phyloP scores from a whole-genome alignment of 2,888 invertebrate genomes.

The Clusia tigrina region DNA sequence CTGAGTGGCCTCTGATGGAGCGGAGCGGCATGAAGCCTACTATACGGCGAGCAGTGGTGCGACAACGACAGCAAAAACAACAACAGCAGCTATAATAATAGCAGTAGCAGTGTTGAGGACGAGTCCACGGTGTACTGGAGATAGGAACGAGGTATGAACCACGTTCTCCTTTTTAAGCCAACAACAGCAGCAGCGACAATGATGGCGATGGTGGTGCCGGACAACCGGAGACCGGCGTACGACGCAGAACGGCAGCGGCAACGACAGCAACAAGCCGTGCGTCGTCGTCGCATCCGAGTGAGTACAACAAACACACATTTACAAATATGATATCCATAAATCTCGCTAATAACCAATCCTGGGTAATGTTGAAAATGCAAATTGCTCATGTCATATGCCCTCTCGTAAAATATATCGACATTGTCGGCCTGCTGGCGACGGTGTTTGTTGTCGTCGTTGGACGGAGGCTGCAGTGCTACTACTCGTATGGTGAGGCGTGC shows the following conservation, averaged over 20 bases:
- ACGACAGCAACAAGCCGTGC: not conserved
- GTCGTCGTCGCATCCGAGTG: slow-evolving; percentile 14
- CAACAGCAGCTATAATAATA: slow-evolving; percentile 9
- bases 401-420: slow-evolving; percentile 41
- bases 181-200: not conserved
- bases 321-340: slow-evolving; percentile 63
- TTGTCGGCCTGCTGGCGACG: not conserved
- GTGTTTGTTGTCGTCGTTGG: not conserved
- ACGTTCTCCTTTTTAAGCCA: slow-evolving; percentile 27
- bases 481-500: not conserved
- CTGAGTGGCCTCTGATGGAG: slow-evolving; percentile 38
- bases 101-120: slow-evolving; percentile 21
- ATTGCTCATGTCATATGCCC: slow-evolving; percentile 61
- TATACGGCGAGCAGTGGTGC: not conserved
- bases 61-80: not conserved
- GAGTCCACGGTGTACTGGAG: slow-evolving; percentile 11
- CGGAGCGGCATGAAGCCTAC: slow-evolving; percentile 10
- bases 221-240: not conserved
- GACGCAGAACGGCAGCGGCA: not conserved
- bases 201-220: not conserved
- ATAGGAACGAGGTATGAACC: slow-evolving; percentile 10
- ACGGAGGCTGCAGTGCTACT: not conserved
- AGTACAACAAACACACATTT: slow-evolving; percentile 39
- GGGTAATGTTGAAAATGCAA: slow-evolving; percentile 61
- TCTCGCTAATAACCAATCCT: slow-evolving; percentile 64